These are phyloP conservation scores for Limnodromus scolopaceus DNA, from an alignment of 2,797 vertebrate genomes.

Conservation along the genomic window DNA sequence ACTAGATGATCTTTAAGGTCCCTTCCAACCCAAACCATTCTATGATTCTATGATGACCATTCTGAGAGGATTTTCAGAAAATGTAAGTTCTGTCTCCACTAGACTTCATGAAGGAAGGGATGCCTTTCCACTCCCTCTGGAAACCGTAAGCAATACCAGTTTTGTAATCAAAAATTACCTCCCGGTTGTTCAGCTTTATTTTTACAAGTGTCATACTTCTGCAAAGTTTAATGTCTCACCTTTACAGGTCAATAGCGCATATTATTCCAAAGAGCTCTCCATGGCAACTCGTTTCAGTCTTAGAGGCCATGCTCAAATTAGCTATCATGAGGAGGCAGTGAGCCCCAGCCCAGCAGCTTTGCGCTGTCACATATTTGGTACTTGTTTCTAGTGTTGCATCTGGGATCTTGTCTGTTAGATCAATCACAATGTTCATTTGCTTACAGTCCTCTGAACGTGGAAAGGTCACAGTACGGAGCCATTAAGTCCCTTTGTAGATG, in stretches of 20 bases:
- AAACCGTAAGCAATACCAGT: background rate
- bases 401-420: background rate
- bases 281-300: background rate
- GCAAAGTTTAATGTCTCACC: background rate
- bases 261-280: background rate
- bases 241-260: background rate
- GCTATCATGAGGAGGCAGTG: rapidly evolving
- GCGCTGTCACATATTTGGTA: background rate
- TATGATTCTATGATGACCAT: background rate
- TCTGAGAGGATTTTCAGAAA: background rate
- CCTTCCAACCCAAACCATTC: too few species aligned
- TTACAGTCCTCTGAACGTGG: background rate
- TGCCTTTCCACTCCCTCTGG: background rate
- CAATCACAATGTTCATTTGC: background rate
- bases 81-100: background rate
- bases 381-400: background rate
- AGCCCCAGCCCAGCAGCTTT: background rate
- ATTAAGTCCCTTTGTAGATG: background rate
- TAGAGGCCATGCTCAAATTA: background rate
- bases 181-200: background rate
- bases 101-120: background rate
- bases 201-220: background rate
- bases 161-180: background rate
- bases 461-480: background rate
- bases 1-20: too few species aligned